Conservation (phyloP, 2,888 invertebrate genomes). For the Alloplasta piceator region DNA sequence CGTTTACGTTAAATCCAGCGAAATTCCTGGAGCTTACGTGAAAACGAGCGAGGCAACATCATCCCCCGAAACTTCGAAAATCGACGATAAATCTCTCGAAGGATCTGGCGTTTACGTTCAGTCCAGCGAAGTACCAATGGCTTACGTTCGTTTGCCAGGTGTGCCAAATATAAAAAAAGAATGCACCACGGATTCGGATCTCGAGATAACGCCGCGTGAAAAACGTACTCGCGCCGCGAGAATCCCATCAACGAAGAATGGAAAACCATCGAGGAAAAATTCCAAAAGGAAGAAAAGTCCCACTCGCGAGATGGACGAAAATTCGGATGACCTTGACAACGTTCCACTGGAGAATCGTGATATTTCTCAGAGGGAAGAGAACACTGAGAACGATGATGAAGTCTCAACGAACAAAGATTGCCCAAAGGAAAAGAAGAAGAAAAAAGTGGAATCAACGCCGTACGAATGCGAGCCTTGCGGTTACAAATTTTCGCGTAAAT, state of each 20-base stretch:
- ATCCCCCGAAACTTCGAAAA: no score
- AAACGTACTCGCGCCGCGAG: neutral
- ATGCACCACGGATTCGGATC: neutral
- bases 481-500: conserved; percentile 52
- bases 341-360: conserved; percentile 25
- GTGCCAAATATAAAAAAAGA: neutral
- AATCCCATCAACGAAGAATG: neutral
- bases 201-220: neutral
- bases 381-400: neutral
- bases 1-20: no score
- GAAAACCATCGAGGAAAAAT: neutral
- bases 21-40: no score
- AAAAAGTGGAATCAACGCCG: neutral
- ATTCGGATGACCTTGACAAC: conserved; percentile 11
- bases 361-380: neutral
- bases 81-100: no score
- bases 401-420: neutral
- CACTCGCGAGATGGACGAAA: neutral
- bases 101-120: no score
- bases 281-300: neutral
- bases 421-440: neutral
- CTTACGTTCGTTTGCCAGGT: no score
- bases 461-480: conserved; percentile 50
- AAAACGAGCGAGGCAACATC: no score
- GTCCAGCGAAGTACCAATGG: no score